These are phyloP conservation scores for Notarius quadriscutis DNA, from an alignment of 2,113 vertebrate species.

Conservation along the genomic window DNA sequence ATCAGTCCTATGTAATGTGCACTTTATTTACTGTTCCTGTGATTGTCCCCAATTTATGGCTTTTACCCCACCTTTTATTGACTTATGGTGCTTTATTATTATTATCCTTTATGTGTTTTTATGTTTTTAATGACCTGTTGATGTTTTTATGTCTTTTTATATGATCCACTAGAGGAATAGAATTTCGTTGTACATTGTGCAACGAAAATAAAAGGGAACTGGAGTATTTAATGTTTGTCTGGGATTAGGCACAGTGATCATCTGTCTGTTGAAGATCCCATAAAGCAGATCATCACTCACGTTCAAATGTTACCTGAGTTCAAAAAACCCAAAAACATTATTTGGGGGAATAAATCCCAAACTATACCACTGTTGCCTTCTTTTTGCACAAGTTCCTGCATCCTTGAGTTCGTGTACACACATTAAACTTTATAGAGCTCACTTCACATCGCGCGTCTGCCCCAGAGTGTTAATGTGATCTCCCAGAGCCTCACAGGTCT, in stretches of 20 bases:
- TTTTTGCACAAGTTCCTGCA: background rate
- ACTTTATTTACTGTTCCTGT: too few species aligned
- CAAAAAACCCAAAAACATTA: background rate
- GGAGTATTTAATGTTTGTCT: background rate
- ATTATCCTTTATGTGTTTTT: too few species aligned
- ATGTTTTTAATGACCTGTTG: too few species aligned
- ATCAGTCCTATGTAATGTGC: too few species aligned
- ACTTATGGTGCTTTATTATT: too few species aligned
- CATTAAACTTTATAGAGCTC: background rate
- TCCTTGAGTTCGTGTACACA: background rate
- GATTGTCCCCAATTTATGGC: too few species aligned
- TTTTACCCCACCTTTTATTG: too few species aligned
- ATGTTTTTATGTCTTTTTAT: too few species aligned
- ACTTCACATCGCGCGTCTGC: background rate
- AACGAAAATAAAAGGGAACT: too few species aligned
- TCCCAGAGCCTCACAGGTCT: background rate
- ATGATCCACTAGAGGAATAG: too few species aligned
- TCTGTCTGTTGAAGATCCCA: background rate
- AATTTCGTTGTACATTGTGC: too few species aligned
- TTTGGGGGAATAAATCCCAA: background rate
- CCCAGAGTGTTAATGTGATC: background rate
- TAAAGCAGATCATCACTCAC: background rate
- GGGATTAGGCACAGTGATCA: background rate
- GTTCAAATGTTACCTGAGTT: background rate
- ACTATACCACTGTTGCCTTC: background rate